Conservation (phyloP, 1,140 invertebrate genomes). For the Eurosta solidaginis region DNA sequence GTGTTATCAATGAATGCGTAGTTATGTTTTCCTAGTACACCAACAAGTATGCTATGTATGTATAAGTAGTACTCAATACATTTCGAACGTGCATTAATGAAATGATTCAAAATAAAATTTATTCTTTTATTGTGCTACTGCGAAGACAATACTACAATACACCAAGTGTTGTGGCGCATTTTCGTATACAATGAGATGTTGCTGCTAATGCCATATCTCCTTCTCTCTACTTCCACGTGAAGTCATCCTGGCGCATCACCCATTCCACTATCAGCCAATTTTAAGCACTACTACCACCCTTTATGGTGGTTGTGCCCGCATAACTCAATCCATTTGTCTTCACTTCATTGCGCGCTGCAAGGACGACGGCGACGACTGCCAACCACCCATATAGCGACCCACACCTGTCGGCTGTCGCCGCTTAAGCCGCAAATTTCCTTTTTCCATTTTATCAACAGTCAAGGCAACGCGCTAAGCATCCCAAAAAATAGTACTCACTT, state of each 20-base stretch:
- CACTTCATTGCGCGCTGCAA: not conserved
- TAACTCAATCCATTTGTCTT: not conserved
- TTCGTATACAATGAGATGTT: constrained; percentile 8
- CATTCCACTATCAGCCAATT: not conserved
- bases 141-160: not conserved
- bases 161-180: too few relatives aligned
- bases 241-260: not conserved
- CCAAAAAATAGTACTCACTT: not conserved
- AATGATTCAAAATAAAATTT: constrained; percentile 23
- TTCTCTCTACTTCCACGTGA: not conserved
- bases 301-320: not conserved
- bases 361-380: too few relatives aligned
- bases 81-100: constrained; percentile 23
- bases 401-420: constrained; percentile 20
- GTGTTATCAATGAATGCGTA: not conserved
- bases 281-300: not conserved
- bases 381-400: too few relatives aligned
- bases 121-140: not conserved
- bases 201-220: not conserved
- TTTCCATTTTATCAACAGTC: constrained; percentile 27
- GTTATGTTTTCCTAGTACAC: too few relatives aligned
- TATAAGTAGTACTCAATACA: not conserved
- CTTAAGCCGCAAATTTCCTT: constrained; percentile 26
- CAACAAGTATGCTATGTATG: not conserved
- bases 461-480: constrained; percentile 11